These are phyloP conservation scores for Muscicapa adusta DNA, from an alignment of 2,113 vertebrate genomes.

Conservation along the genomic window DNA sequence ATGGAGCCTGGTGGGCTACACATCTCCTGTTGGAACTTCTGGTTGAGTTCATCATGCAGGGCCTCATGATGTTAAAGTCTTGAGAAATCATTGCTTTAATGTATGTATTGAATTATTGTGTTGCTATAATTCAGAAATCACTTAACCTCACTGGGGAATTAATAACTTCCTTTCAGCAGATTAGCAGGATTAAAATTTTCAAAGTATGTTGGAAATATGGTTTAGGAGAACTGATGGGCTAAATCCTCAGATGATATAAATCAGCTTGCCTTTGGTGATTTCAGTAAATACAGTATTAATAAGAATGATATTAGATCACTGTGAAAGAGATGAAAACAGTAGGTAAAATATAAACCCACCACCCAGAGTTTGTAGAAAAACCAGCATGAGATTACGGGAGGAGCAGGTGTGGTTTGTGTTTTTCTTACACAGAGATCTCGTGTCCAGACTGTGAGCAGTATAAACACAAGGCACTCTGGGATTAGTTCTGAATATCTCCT, in stretches of 20 bases:
- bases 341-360: background rate
- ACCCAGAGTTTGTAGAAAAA: background rate
- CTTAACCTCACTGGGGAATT: background rate
- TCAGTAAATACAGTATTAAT: background rate
- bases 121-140: background rate
- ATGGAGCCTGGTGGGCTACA: background rate
- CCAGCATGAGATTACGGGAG: background rate
- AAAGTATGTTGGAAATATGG: background rate
- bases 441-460: background rate
- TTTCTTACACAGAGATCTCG: background rate
- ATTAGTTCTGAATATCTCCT: background rate
- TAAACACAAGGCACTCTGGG: background rate
- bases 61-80: background rate
- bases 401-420: background rate
- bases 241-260: background rate
- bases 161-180: background rate
- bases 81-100: background rate
- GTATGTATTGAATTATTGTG: background rate
- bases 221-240: background rate
- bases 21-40: background rate
- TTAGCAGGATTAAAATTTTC: background rate
- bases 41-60: accelerated
- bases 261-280: background rate
- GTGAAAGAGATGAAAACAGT: background rate
- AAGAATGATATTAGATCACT: background rate